Percentiles rank a stretch among this genome's conserved stretches.
Evolutionary conservation across 2,888 invertebrate genomes (phyloP).

Genomic region (Dorcus hopei): DNA sequence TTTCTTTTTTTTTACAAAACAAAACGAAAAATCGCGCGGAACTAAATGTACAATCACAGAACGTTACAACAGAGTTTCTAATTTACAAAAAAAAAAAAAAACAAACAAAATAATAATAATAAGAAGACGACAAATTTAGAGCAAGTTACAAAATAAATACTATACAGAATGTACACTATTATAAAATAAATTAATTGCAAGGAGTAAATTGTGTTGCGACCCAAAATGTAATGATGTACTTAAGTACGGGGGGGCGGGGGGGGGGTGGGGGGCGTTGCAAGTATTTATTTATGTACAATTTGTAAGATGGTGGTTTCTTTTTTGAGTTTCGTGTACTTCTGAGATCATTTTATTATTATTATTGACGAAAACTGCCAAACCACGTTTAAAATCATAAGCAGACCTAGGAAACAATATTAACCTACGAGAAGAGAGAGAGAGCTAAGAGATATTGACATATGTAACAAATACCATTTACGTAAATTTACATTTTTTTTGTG

Average conservation of each 20-base stretch:
- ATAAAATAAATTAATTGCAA: constrained; percentile 33
- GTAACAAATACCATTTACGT: constrained; percentile 20
- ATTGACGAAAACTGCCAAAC: not conserved
- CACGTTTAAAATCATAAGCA: not conserved
- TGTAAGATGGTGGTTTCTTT: constrained; percentile 18
- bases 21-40: constrained; percentile 25
- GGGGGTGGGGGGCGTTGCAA: no score
- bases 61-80: constrained; percentile 28
- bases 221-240: constrained; percentile 15
- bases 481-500: constrained; percentile 20
- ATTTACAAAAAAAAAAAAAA: constrained; percentile 1
- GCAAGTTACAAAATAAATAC: constrained; percentile 42
- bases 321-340: constrained; percentile 40
- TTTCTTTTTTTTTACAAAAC: not conserved
- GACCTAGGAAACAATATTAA: not conserved
- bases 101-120: no score
- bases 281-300: no score
- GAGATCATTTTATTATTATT: constrained; percentile 37
- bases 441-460: constrained; percentile 36
- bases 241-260: constrained; percentile 20
- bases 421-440: constrained; percentile 37
- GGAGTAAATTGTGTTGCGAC: constrained; percentile 10
- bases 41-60: constrained; percentile 45
- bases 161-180: constrained; percentile 48
- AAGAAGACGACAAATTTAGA: not conserved